Evolutionary conservation across 2,888 invertebrate species (phyloP).

Genomic region (Rhamnusium bicolor): DNA sequence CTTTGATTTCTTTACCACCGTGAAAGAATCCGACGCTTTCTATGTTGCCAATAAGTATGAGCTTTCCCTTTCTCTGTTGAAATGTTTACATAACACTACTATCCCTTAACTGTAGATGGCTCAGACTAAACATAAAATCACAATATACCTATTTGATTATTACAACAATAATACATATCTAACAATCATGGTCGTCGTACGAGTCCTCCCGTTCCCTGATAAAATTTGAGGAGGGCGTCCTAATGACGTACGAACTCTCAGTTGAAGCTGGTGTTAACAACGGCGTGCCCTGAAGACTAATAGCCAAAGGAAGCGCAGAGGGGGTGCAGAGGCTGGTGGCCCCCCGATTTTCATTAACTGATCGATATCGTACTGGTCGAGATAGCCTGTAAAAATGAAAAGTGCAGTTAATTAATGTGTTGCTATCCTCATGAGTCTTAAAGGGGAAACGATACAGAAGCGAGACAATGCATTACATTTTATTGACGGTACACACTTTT

Average conservation of each 20-base stretch:
- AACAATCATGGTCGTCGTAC: constrained; percentile 68
- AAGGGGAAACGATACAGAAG: constrained; percentile 7
- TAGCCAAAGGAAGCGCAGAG: constrained; percentile 82
- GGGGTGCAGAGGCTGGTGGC: constrained; percentile 82
- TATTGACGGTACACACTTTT: neutral
- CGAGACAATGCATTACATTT: neutral
- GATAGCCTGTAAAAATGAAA: constrained; percentile 75
- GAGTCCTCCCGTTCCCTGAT: constrained; percentile 63
- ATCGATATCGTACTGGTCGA: constrained; percentile 80
- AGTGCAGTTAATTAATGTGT: neutral
- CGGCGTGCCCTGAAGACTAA: constrained; percentile 81
- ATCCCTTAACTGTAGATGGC: neutral
- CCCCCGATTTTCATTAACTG: constrained; percentile 80
- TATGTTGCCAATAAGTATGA: too few species aligned
- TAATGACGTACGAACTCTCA: constrained; percentile 65
- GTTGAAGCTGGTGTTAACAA: constrained; percentile 68
- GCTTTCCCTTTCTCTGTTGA: too few species aligned
- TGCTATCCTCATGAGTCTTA: neutral
- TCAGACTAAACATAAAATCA: constrained; percentile 1
- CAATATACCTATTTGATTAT: constrained; percentile 6
- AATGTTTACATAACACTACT: neutral
- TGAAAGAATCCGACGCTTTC: too few species aligned
- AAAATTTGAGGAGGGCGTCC: constrained; percentile 67
- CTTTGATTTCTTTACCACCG: too few species aligned
- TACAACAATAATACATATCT: constrained; percentile 35